Percentiles rank a stretch among this genome's conserved stretches.
These are phyloP conservation scores for Probosciger aterrimus DNA, from an alignment of 2,113 vertebrate species.

Conservation along the genomic window DNA sequence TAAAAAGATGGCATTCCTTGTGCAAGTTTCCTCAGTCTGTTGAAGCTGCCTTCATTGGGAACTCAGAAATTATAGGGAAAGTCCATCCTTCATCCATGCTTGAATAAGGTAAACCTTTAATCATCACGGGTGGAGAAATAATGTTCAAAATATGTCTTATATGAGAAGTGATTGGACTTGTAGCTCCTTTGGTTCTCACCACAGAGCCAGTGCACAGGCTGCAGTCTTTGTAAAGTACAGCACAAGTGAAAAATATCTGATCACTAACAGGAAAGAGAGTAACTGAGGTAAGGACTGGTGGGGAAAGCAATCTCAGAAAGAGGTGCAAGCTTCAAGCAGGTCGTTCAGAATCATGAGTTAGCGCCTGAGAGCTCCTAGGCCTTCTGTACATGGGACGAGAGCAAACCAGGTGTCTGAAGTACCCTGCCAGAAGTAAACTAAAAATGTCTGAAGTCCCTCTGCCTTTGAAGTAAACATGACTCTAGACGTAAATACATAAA, in stretches of 20 bases:
- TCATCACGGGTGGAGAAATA: background rate
- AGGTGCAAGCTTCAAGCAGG: background rate
- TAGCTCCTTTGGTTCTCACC: background rate
- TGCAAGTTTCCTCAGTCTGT: background rate
- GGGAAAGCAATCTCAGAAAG: background rate
- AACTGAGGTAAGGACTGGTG: background rate
- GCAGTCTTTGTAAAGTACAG: background rate
- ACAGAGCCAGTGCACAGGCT: background rate
- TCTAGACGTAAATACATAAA: slow-evolving; percentile 18
- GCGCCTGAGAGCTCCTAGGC: background rate
- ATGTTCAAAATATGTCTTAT: background rate
- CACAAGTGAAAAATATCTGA: background rate
- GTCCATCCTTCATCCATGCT: background rate
- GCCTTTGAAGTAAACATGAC: slow-evolving; percentile 7
- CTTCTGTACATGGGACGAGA: background rate
- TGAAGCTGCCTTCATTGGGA: background rate
- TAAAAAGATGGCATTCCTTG: background rate
- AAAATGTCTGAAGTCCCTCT: background rate
- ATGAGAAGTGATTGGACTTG: background rate
- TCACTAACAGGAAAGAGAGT: background rate
- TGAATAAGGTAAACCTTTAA: background rate
- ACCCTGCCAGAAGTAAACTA: background rate
- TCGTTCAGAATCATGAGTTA: background rate
- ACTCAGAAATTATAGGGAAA: background rate
- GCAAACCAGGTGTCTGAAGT: background rate